phyloP scores from a whole-genome alignment of 2,113 vertebrate species.

The Catharus fuscescens region DNA sequence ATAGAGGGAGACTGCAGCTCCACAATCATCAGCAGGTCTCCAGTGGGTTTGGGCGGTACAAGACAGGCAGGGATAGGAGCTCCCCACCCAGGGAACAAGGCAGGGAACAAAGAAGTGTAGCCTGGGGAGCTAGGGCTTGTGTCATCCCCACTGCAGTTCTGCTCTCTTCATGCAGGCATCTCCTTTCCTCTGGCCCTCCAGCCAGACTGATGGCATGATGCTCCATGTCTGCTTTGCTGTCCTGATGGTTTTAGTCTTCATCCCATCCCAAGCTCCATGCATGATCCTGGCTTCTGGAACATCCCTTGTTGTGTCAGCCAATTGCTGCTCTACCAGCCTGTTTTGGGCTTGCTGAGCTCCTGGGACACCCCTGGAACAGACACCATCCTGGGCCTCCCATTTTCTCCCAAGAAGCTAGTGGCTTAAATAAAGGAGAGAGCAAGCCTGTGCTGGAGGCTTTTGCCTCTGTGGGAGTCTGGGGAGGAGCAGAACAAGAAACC shows the following conservation, averaged over 20 bases:
- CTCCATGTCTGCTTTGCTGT: background rate
- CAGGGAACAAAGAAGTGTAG: background rate
- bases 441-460: background rate
- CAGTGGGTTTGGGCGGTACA: background rate
- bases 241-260: background rate
- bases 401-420: background rate
- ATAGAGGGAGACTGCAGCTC: background rate
- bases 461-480: background rate
- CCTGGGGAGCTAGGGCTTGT: background rate
- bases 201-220: background rate
- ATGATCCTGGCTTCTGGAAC: background rate
- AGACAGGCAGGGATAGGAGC: background rate
- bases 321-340: background rate
- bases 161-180: background rate
- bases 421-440: background rate
- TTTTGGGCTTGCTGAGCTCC: background rate
- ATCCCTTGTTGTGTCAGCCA: background rate
- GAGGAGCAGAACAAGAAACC: conserved; percentile 56
- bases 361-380: background rate
- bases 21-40: accelerated
- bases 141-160: accelerated
- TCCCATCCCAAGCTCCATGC: background rate
- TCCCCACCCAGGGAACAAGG: background rate
- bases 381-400: accelerated
- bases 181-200: background rate